Percentiles rank a stretch among this genome's conserved stretches.
Evolutionary conservation across 2,113 vertebrate species (phyloP).

Genomic region (Paramormyrops kingsleyae): DNA sequence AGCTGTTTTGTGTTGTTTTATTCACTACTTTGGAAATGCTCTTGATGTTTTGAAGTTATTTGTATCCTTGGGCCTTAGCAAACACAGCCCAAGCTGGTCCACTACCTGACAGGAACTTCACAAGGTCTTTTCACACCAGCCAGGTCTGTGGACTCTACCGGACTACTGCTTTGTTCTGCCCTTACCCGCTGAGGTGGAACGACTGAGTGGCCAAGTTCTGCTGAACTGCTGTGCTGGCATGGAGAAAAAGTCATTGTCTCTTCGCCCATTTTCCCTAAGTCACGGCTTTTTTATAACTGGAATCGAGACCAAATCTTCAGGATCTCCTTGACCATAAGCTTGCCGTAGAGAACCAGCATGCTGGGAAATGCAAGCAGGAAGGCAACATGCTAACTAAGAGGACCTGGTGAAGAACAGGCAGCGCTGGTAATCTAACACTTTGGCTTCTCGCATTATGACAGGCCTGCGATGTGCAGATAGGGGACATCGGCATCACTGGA

Average conservation of each 20-base stretch:
- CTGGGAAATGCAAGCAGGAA: not conserved
- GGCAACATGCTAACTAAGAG: not conserved
- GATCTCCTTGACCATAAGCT: not conserved
- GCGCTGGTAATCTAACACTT: not conserved
- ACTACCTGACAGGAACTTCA: not conserved
- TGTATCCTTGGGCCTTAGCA: not conserved
- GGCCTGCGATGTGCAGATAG: not conserved
- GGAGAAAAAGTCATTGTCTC: not conserved
- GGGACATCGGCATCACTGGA: not conserved
- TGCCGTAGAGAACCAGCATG: not conserved
- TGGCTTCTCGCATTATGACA: not conserved
- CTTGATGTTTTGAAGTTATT: not conserved
- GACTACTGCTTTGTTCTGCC: not conserved
- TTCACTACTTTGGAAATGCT: not conserved
- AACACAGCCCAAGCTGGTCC: not conserved
- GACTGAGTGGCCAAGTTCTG: not conserved
- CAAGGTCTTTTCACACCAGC: not conserved
- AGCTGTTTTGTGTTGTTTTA: not conserved
- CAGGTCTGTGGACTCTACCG: not conserved
- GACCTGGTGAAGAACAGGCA: too few relatives aligned
- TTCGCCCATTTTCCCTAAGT: not conserved
- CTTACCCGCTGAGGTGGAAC: not conserved
- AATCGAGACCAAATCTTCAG: not conserved
- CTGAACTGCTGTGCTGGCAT: not conserved
- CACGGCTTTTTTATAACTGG: not conserved